A percentile compares a stretch with the other conserved stretches of the same genome.
phyloP scores from a whole-genome alignment of 2,113 vertebrate species.

The Xenopus borealis region DNA sequence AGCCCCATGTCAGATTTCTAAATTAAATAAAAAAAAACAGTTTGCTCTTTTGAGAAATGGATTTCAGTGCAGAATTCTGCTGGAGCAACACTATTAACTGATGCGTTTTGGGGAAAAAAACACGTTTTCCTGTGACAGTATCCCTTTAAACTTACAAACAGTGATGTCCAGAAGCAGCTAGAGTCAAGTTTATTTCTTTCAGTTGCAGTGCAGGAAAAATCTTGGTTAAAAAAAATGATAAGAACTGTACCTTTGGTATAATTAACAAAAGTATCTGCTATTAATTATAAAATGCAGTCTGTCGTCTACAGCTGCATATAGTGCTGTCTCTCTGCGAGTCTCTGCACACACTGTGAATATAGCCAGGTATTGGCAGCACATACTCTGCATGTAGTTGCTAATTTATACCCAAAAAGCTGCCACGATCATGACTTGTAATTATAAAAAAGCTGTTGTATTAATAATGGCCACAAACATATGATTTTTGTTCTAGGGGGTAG shows the following conservation, averaged over 20 bases:
- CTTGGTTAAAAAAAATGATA: not conserved
- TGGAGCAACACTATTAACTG: too few species aligned
- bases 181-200: too few species aligned
- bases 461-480: not conserved
- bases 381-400: not conserved
- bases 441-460: not conserved
- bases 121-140: too few species aligned
- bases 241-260: not conserved
- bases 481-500: not conserved
- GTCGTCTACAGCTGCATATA: not conserved
- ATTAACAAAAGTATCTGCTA: not conserved
- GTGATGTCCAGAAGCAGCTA: too few species aligned
- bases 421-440: slow-evolving; percentile 17
- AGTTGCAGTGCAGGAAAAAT: too few species aligned
- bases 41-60: too few species aligned
- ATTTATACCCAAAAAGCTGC: not conserved
- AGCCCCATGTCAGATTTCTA: too few species aligned
- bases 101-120: too few species aligned
- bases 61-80: too few species aligned
- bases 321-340: slow-evolving; percentile 1
- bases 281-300: slow-evolving; percentile 6
- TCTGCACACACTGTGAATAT: not conserved
- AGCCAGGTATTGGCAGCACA: not conserved
- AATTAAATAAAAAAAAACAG: too few species aligned
- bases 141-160: too few species aligned